Percentiles rank a stretch among this genome's conserved stretches.
Evolutionary conservation across 2,888 invertebrate genomes (phyloP).

Genomic region (Temnothorax unifasciatus): DNA sequence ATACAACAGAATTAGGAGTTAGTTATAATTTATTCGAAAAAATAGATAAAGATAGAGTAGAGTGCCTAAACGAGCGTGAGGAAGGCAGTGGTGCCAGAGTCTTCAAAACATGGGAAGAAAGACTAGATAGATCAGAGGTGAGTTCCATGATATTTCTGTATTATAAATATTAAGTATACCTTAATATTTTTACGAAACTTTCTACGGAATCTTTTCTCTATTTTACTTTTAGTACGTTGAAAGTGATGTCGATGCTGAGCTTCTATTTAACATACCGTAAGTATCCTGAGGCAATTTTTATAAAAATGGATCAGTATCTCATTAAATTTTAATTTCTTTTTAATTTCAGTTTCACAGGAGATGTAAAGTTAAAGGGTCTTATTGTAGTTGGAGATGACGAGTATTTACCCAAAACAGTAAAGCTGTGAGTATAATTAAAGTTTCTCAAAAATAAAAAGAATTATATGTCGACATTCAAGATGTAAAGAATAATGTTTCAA

Average conservation of each 20-base stretch:
- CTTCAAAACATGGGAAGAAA: slow-evolving; percentile 96
- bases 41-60: slow-evolving; percentile 94
- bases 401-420: slow-evolving; percentile 94
- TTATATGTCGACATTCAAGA: not conserved
- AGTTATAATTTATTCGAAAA: slow-evolving; percentile 95
- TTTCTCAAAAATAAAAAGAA: slow-evolving; percentile 16
- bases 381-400: slow-evolving; percentile 96
- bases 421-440: slow-evolving; percentile 91
- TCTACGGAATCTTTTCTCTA: slow-evolving; percentile 25
- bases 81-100: slow-evolving; percentile 96
- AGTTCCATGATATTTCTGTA: not conserved
- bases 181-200: slow-evolving; percentile 4
- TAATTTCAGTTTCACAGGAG: slow-evolving; percentile 95
- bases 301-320: not conserved
- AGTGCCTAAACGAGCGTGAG: slow-evolving; percentile 95
- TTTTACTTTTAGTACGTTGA: slow-evolving; percentile 92
- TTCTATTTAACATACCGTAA: slow-evolving; percentile 97
- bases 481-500: slow-evolving; percentile 2
- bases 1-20: slow-evolving; percentile 89
- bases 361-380: slow-evolving; percentile 97
- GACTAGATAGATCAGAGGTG: slow-evolving; percentile 93
- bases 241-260: slow-evolving; percentile 98
- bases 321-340: slow-evolving; percentile 43
- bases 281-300: slow-evolving; percentile 76
- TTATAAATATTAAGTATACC: slow-evolving; percentile 3